A percentile compares a stretch with the other conserved stretches of the same genome.
These are phyloP conservation scores for Corydoras sp. DNA, from an alignment of 2,113 vertebrate species.

Conservation along the genomic window DNA sequence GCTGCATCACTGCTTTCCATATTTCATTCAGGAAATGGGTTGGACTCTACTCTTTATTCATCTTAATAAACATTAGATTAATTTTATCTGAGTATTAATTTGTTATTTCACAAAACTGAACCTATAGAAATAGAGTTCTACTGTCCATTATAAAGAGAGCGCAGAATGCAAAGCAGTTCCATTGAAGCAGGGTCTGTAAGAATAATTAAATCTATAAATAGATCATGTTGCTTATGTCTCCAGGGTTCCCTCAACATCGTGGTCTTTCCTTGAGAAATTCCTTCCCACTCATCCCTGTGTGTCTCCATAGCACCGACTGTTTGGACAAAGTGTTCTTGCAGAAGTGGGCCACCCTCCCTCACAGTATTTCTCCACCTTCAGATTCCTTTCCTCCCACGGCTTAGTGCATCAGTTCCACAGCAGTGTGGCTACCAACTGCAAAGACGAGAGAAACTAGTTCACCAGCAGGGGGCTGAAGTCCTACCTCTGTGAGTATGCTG, in stretches of 20 bases:
- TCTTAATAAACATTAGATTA: no score
- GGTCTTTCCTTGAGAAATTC: conserved; percentile 12
- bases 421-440: conserved; percentile 1
- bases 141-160: no score
- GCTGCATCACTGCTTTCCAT: no score
- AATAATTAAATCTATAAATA: no score
- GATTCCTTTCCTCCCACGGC: conserved; percentile 6
- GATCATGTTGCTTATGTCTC: no score
- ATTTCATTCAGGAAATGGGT: no score
- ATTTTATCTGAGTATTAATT: no score
- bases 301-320: conserved; percentile 9
- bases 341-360: conserved; percentile 51
- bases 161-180: no score
- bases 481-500: background rate
- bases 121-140: no score
- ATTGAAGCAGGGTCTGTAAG: no score
- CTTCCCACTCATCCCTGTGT: background rate
- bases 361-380: conserved; percentile 6
- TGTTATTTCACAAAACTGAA: no score
- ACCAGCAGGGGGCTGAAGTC: conserved; percentile 15
- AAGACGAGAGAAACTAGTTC: conserved; percentile 22
- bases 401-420: conserved; percentile 24
- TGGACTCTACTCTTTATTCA: no score
- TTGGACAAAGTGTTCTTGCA: conserved; percentile 50
- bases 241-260: background rate